These are phyloP conservation scores for Erebia aethiops DNA, from an alignment of 2,888 invertebrate genomes.

Conservation along the genomic window DNA sequence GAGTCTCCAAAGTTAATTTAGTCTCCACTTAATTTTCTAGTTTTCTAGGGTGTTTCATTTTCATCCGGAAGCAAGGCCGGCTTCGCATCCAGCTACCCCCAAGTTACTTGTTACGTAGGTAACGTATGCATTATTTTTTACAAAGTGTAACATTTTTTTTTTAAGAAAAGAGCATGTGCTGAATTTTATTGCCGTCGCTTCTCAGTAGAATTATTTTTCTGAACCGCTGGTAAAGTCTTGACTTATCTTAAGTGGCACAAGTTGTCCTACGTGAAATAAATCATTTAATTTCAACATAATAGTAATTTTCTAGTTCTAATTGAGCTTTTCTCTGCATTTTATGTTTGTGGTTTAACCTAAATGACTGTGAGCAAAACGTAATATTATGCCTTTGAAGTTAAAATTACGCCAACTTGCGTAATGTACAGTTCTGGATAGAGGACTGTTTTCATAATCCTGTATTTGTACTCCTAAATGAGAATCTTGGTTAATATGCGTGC, in stretches of 20 bases:
- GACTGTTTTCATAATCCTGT: slow-evolving; percentile 10
- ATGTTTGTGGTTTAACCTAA: slow-evolving; percentile 12
- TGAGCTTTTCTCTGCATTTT: slow-evolving; percentile 4
- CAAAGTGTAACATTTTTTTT: no score
- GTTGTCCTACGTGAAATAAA: no score
- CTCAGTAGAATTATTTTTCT: no score
- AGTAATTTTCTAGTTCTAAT: neutral
- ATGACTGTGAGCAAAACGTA: neutral
- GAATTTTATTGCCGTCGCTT: no score
- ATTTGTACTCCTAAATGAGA: neutral
- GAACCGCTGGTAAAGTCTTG: neutral
- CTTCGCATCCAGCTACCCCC: no score
- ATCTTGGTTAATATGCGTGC: neutral
- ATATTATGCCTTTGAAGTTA: slow-evolving; percentile 1
- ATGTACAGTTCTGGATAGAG: neutral
- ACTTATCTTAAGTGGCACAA: neutral
- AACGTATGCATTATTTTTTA: no score
- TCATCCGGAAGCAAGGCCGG: no score
- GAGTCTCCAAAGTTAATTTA: no score
- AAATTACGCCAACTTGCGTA: slow-evolving; percentile 7
- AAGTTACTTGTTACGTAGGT: no score
- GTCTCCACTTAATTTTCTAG: no score
- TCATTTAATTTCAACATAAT: neutral
- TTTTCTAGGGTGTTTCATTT: no score
- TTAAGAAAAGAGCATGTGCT: accelerated